Base-by-base conservation (phyloP, 2,113 vertebrate genomes). In the Leucopsar rothschildi region DNA sequence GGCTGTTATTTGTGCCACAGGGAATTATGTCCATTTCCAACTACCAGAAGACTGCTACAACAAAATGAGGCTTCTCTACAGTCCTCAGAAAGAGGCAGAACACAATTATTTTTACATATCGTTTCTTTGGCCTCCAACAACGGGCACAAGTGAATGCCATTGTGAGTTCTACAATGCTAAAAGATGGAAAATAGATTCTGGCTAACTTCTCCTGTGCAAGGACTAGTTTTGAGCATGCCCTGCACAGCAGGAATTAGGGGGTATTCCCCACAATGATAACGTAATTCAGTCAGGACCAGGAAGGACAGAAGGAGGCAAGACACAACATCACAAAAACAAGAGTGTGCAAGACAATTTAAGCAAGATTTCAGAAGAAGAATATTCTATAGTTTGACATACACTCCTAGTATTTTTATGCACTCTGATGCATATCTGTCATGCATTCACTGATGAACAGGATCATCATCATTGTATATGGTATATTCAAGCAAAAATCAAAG, bases 101-200 rank as follows among this genome's bases (percentile, higher is more conserved):
- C 0, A 1, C 33, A 16, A 16, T 6, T 57, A 13, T 10, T 77
- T 68, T 53, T 68, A 53, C 18, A 15, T 13, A 50, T 20, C 0
- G 11, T 37, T 31, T 52, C 39, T 71, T 18, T 35, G 6, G 7
- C 37, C 9, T 79, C 15, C 40, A 39, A 44, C 0, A 1, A 52
- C 10, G 15, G 16, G 8, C 31, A 57, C 21, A 59, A 88, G 11
- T 31, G 31, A 75, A 68, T 27, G 11, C 17, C 31, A 42, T 0
- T 60, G 23, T 25, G 49, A 73, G 22, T 40, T 57, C 60, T 75
- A 31, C 39, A 15, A 24, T 1, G 3, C 19, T 55, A 35, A n/a
- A 73, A 88, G 21, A 57, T 1, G 25, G 16, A 60, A 87, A 65
- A 75, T 0, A 57, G 19, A 49, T n/a, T 82, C 9, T 7, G 7